Evolutionary conservation across 2,888 invertebrate species (phyloP).

Genomic region (Pilophorus perplexus): DNA sequence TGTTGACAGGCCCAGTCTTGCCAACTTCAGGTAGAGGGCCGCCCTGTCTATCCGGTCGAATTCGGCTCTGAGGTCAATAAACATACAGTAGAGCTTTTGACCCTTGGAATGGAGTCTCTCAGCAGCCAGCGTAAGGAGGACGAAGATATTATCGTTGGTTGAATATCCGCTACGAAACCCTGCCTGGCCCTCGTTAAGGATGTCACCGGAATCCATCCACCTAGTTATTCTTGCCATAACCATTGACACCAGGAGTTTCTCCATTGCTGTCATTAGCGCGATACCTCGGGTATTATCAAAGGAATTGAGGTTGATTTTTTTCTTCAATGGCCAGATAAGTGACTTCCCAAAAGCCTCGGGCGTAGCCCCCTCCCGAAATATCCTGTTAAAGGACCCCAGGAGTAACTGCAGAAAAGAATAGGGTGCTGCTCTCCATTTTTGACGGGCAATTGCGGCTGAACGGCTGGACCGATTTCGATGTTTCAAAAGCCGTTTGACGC

Average conservation of each 20-base stretch:
- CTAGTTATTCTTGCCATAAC: background rate
- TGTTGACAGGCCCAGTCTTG: background rate
- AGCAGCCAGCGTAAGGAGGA: background rate
- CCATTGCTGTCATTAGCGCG: background rate
- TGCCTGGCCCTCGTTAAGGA: conserved; percentile 6
- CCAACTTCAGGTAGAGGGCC: background rate
- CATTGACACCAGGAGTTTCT: background rate
- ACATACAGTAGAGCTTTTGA: background rate
- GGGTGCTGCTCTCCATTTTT: too few relatives aligned
- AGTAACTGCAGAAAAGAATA: background rate
- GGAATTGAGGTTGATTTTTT: background rate
- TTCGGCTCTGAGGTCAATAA: background rate
- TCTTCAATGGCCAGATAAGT: background rate
- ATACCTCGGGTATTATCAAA: background rate
- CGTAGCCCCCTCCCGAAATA: background rate
- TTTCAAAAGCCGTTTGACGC: too few relatives aligned
- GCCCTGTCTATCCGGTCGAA: background rate
- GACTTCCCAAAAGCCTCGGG: background rate
- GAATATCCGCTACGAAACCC: conserved; percentile 4
- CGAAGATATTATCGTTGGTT: background rate
- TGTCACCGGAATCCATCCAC: background rate
- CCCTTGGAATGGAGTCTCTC: background rate
- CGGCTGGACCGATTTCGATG: too few relatives aligned
- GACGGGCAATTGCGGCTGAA: too few relatives aligned
- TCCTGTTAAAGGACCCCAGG: background rate